phyloP scores from a whole-genome alignment of 1,140 invertebrate genomes.

The Drosophila equinoxialis region DNA sequence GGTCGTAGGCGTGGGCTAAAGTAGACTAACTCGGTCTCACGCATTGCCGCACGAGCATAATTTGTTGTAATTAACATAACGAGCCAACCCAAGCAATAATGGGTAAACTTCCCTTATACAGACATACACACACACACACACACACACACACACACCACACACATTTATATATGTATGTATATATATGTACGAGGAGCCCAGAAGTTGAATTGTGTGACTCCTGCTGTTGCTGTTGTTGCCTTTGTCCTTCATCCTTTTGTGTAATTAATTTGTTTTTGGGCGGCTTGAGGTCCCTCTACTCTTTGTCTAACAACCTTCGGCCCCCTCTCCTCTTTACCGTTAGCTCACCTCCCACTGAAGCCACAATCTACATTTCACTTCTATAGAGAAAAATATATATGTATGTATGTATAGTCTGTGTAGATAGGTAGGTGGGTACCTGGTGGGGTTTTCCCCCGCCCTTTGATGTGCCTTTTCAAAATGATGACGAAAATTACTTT shows the following conservation, averaged over 20 bases:
- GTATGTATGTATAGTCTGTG: background rate
- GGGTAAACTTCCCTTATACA: slow-evolving; percentile 54
- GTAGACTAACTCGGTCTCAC: slow-evolving; percentile 27
- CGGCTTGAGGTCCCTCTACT: slow-evolving; percentile 14
- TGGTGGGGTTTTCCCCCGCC: background rate
- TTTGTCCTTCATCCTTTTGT: slow-evolving; percentile 62
- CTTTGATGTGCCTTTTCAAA: slow-evolving; percentile 26
- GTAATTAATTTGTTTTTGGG: slow-evolving; percentile 75
- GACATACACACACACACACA: slow-evolving; percentile 20
- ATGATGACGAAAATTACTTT: slow-evolving; percentile 58
- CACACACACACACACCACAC: slow-evolving; percentile 24
- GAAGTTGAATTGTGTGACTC: slow-evolving; percentile 48
- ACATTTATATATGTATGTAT: slow-evolving; percentile 8
- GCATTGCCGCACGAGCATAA: slow-evolving; percentile 75
- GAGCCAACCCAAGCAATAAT: slow-evolving; percentile 76
- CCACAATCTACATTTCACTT: slow-evolving; percentile 8
- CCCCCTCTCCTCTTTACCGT: background rate
- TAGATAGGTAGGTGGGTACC: background rate
- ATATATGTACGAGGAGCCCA: slow-evolving; percentile 4
- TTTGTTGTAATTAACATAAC: slow-evolving; percentile 82
- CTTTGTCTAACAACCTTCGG: background rate
- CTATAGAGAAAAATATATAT: background rate
- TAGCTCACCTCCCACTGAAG: background rate
- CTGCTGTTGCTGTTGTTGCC: slow-evolving; percentile 43
- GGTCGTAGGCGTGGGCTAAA: background rate